phyloP scores from a whole-genome alignment of 2,113 vertebrate species.

The Engystomops pustulosus region DNA sequence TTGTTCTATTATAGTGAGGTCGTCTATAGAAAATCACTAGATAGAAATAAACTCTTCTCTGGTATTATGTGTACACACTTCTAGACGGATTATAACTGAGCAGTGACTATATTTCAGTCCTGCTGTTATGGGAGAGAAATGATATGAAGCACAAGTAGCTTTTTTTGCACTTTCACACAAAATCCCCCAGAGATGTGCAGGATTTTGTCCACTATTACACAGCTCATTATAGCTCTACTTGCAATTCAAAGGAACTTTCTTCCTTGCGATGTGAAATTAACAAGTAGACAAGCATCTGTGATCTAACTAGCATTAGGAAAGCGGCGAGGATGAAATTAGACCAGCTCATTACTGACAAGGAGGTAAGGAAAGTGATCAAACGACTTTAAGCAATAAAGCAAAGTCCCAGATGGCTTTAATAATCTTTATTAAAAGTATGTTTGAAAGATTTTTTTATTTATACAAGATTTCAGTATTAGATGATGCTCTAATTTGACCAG shows the following conservation, averaged over 20 bases:
- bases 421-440: conserved; percentile 41
- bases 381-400: conserved; percentile 48
- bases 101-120: not conserved
- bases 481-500: not conserved
- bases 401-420: conserved; percentile 43
- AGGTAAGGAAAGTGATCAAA: conserved; percentile 50
- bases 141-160: conserved; percentile 17
- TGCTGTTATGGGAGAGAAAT: conserved; percentile 9
- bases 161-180: conserved; percentile 32
- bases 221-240: conserved; percentile 53
- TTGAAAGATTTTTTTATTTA: not conserved
- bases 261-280: conserved; percentile 49
- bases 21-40: not conserved
- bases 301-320: conserved; percentile 53
- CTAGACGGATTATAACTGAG: not conserved
- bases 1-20: not conserved
- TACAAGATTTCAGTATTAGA: conserved; percentile 1
- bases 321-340: conserved; percentile 54
- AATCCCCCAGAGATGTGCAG: conserved; percentile 52
- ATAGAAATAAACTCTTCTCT: conserved; percentile 9
- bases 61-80: not conserved
- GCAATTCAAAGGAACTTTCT: conserved; percentile 55
- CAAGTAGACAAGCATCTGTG: conserved; percentile 57
- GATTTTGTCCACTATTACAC: conserved; percentile 54
- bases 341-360: conserved; percentile 55